Percentiles rank a stretch among this genome's conserved stretches.
Evolutionary conservation across 2,113 vertebrate genomes (phyloP).

Genomic region (Ammodytes dubius): DNA sequence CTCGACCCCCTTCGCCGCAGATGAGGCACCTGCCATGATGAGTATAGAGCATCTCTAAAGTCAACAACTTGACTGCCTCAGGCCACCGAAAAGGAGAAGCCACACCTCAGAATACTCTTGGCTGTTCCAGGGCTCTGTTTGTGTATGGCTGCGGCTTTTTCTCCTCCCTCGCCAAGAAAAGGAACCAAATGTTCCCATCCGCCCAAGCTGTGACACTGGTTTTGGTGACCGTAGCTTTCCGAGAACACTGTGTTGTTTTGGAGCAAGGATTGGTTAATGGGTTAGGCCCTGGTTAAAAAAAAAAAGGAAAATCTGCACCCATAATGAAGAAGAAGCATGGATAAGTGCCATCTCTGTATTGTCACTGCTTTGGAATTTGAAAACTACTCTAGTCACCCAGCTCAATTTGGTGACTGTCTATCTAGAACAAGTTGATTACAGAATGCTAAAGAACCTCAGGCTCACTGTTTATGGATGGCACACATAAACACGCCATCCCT

Average conservation of each 20-base stretch:
- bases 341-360: constrained; percentile 16
- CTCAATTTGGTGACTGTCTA: constrained; percentile 28
- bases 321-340: constrained; percentile 30
- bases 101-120: constrained; percentile 74
- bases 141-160: constrained; percentile 67
- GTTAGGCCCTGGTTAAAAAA: constrained; percentile 32
- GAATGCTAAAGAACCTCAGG: constrained; percentile 69
- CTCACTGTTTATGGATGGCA: constrained; percentile 65
- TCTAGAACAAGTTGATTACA: constrained; percentile 63
- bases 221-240: constrained; percentile 60
- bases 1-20: constrained; percentile 18
- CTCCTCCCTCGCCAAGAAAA: constrained; percentile 53
- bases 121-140: constrained; percentile 43
- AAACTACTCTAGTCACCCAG: neutral
- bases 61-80: constrained; percentile 60
- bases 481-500: constrained; percentile 72
- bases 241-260: constrained; percentile 60
- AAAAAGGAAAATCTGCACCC: constrained; percentile 34
- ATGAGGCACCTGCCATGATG: constrained; percentile 57
- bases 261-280: constrained; percentile 18
- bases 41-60: constrained; percentile 46
- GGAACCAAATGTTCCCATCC: constrained; percentile 74
- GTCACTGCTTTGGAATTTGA: constrained; percentile 67
- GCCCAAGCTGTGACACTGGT: constrained; percentile 50
- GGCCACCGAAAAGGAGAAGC: constrained; percentile 40